phyloP scores from a whole-genome alignment of 2,888 invertebrate genomes.

The Acleris holmiana region DNA sequence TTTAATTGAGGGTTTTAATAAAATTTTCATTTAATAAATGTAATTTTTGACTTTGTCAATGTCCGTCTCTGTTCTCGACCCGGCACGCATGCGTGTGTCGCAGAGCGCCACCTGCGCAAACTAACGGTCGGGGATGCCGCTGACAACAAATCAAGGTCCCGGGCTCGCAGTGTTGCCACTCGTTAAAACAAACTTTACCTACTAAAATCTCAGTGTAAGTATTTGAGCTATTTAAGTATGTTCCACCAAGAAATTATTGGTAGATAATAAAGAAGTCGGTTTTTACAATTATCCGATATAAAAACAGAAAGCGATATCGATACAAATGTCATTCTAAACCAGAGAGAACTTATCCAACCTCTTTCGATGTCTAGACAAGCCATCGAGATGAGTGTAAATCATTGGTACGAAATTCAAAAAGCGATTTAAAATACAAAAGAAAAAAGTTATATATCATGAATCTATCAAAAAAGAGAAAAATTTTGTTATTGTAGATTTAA shows the following conservation, averaged over 20 bases:
- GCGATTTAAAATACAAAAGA: slow-evolving; percentile 75
- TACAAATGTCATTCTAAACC: background rate
- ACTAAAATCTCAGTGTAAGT: background rate
- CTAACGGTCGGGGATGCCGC: slow-evolving; percentile 42
- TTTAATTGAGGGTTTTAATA: slow-evolving; percentile 54
- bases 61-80: slow-evolving; percentile 60
- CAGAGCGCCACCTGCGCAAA: slow-evolving; percentile 68
- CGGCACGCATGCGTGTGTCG: slow-evolving; percentile 59
- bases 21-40: slow-evolving; percentile 54
- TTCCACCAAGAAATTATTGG: too few relatives aligned
- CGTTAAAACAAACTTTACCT: slow-evolving; percentile 13
- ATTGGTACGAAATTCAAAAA: slow-evolving; percentile 76
- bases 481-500: slow-evolving; percentile 82
- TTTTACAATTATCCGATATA: background rate
- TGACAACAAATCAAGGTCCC: slow-evolving; percentile 34
- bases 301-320: too few relatives aligned
- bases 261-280: too few relatives aligned
- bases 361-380: slow-evolving; percentile 48
- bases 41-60: slow-evolving; percentile 63
- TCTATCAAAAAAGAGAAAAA: slow-evolving; percentile 81
- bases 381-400: slow-evolving; percentile 74
- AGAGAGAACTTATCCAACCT: slow-evolving; percentile 22
- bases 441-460: slow-evolving; percentile 67
- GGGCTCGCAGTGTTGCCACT: slow-evolving; percentile 28
- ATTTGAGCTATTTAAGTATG: too few relatives aligned